Evolutionary conservation across 2,797 vertebrate species (phyloP).

Genomic region (Sebastiscus tertius): DNA sequence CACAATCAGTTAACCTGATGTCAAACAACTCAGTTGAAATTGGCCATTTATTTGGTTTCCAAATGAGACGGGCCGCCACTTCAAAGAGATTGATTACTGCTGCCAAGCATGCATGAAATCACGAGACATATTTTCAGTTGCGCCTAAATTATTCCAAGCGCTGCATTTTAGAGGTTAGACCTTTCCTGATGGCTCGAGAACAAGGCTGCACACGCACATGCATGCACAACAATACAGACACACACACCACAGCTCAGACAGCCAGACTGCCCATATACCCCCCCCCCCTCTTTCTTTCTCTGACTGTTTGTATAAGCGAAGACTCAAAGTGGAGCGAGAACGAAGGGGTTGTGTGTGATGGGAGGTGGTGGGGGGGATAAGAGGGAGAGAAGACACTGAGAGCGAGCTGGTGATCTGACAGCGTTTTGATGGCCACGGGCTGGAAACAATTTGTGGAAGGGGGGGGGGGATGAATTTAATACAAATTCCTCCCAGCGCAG

Average conservation of each 20-base stretch:
- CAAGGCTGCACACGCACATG: slow-evolving; percentile 19
- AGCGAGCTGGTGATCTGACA: slow-evolving; percentile 64
- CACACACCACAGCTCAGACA: slow-evolving; percentile 34
- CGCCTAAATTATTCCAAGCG: slow-evolving; percentile 63
- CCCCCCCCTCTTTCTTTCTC: slow-evolving; percentile 21
- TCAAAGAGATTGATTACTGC: slow-evolving; percentile 73
- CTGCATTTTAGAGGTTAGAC: slow-evolving; percentile 48
- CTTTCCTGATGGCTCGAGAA: slow-evolving; percentile 55
- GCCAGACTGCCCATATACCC: slow-evolving; percentile 30
- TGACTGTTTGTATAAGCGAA: slow-evolving; percentile 61
- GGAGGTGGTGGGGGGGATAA: not conserved
- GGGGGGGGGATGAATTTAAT: slow-evolving; percentile 63
- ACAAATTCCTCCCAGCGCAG: slow-evolving; percentile 70
- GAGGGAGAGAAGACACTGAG: slow-evolving; percentile 37
- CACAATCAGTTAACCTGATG: slow-evolving; percentile 68
- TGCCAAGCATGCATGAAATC: slow-evolving; percentile 72
- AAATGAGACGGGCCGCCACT: slow-evolving; percentile 72
- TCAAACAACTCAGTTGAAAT: slow-evolving; percentile 60
- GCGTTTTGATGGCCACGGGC: slow-evolving; percentile 69
- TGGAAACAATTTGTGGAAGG: slow-evolving; percentile 76
- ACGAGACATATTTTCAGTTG: slow-evolving; percentile 65
- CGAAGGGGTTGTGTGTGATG: slow-evolving; percentile 9
- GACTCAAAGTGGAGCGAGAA: slow-evolving; percentile 43
- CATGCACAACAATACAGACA: slow-evolving; percentile 12
- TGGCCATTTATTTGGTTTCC: slow-evolving; percentile 70